A percentile compares a stretch with the other conserved stretches of the same genome.
These are phyloP conservation scores for Drosophila setosimentum DNA, from an alignment of 2,888 invertebrate genomes.

Conservation along the genomic window DNA sequence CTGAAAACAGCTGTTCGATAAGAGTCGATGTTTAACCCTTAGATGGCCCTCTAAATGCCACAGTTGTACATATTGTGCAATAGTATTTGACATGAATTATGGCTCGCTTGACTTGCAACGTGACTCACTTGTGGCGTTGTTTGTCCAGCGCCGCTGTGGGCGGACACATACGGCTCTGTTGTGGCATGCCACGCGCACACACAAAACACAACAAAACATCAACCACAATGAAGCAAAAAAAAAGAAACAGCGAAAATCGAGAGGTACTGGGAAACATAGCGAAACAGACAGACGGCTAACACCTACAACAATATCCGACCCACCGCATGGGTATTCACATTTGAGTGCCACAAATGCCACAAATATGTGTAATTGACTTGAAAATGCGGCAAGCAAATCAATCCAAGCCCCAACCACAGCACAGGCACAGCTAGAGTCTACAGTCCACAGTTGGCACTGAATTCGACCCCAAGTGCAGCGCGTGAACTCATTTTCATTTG, in stretches of 20 bases:
- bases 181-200: slow-evolving; percentile 70
- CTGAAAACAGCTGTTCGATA: slow-evolving; percentile 66
- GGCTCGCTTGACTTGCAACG: slow-evolving; percentile 62
- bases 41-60: slow-evolving; percentile 46
- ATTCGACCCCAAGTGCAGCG: slow-evolving; percentile 75
- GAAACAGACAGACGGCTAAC: slow-evolving; percentile 66
- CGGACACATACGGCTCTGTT: slow-evolving; percentile 71
- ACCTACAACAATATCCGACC: slow-evolving; percentile 66
- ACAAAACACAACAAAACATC: slow-evolving; percentile 32
- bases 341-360: slow-evolving; percentile 77
- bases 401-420: slow-evolving; percentile 54
- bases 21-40: slow-evolving; percentile 63
- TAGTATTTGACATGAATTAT: slow-evolving; percentile 63
- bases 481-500: slow-evolving; percentile 74
- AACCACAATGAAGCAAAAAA: slow-evolving; percentile 23
- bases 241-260: slow-evolving; percentile 3
- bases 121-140: slow-evolving; percentile 70
- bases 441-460: slow-evolving; percentile 30
- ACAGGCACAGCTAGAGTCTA: slow-evolving; percentile 27
- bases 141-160: slow-evolving; percentile 64
- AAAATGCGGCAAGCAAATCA: slow-evolving; percentile 81
- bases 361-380: slow-evolving; percentile 82
- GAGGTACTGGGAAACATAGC: slow-evolving; percentile 50
- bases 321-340: slow-evolving; percentile 69
- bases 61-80: slow-evolving; percentile 43